Conservation (phyloP, 2,797 vertebrate species). For the Lagocephalus sceleratus region DNA sequence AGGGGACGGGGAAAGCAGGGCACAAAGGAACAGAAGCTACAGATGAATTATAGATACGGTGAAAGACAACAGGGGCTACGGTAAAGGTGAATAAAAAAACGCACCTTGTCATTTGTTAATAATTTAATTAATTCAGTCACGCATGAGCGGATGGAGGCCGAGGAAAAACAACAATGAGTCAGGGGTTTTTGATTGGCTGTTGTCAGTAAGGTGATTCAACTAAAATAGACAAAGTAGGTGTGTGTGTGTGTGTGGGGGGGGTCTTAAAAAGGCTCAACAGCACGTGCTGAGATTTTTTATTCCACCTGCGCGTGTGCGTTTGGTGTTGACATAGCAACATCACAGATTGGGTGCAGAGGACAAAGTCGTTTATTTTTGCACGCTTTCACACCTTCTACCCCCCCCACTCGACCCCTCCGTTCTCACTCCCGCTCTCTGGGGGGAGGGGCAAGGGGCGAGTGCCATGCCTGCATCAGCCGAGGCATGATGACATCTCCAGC, state of each 20-base stretch:
- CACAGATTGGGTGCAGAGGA: conserved; percentile 19
- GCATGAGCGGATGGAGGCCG: not conserved
- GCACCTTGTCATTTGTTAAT: too few species aligned
- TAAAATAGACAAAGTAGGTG: not conserved
- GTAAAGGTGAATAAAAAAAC: too few species aligned
- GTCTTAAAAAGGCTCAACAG: conserved; percentile 1
- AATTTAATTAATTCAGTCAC: not conserved
- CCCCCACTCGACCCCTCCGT: conserved; percentile 10
- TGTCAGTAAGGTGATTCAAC: not conserved
- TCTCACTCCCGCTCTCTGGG: conserved; percentile 13
- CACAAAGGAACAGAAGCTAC: conserved; percentile 35
- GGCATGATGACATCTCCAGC: conserved; percentile 77
- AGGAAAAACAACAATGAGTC: conserved; percentile 1
- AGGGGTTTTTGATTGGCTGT: conserved; percentile 16
- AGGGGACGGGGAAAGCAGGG: conserved; percentile 18
- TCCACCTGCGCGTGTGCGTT: conserved; percentile 22
- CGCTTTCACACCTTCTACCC: conserved; percentile 37
- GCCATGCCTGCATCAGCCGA: conserved; percentile 75
- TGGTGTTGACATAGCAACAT: conserved; percentile 21
- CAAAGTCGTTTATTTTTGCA: conserved; percentile 28
- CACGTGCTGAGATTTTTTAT: conserved; percentile 9
- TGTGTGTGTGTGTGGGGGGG: too few species aligned
- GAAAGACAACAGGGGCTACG: conserved; percentile 4
- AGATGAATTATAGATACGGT: conserved; percentile 19
- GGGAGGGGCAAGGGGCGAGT: conserved; percentile 65